phyloP scores from a whole-genome alignment of 2,888 invertebrate species.

The Caenorhabditis zanzibari region DNA sequence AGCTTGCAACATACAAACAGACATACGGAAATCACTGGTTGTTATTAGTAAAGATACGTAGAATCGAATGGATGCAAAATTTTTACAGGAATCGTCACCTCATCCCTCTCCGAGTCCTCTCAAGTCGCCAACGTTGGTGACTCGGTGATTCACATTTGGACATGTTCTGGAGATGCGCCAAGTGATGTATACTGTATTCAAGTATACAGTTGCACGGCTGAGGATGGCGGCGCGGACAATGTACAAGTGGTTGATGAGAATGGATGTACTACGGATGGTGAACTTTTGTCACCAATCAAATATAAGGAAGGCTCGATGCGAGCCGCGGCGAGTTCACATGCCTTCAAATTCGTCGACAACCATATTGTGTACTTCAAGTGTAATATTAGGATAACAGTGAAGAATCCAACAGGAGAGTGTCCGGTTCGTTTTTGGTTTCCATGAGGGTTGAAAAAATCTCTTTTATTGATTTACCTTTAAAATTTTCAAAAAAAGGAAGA shows the following conservation, averaged over 20 bases:
- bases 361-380: conserved; percentile 65
- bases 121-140: conserved; percentile 62
- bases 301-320: conserved; percentile 57
- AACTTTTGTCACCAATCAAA: conserved; percentile 57
- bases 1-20: no score
- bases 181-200: conserved; percentile 65
- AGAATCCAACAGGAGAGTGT: conserved; percentile 49
- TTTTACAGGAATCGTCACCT: conserved; percentile 51
- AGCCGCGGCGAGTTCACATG: conserved; percentile 62
- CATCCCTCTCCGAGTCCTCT: conserved; percentile 38
- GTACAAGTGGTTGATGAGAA: conserved; percentile 58
- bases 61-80: no score
- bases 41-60: no score
- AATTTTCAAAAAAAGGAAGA: no score
- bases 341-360: conserved; percentile 64
- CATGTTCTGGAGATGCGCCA: conserved; percentile 60
- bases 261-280: conserved; percentile 60
- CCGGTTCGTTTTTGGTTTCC: conserved; percentile 46
- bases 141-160: conserved; percentile 63
- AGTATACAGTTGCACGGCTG: conserved; percentile 60
- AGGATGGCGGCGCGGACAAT: conserved; percentile 51
- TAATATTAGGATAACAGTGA: conserved; percentile 55
- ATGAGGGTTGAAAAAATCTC: no score
- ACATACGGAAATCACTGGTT: no score
- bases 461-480: no score